Evolutionary conservation across 2,888 invertebrate species (phyloP).

Genomic region (Stenoptilia bipunctidactyla): DNA sequence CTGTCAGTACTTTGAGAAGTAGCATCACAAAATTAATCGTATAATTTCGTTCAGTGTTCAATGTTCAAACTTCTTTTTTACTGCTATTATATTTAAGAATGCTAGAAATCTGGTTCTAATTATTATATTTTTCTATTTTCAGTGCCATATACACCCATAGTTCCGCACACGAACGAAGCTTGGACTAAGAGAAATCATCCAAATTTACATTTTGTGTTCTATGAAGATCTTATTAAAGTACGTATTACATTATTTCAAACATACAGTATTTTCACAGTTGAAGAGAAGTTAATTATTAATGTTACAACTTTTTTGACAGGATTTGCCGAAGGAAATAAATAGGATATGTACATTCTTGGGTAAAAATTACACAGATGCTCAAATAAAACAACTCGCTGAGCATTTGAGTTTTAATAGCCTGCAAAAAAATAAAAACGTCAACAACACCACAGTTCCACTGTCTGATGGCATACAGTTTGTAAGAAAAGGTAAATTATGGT

Average conservation of each 20-base stretch:
- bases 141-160: constrained; percentile 55
- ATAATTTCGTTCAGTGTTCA: no score
- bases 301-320: constrained; percentile 31
- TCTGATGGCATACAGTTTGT: constrained; percentile 40
- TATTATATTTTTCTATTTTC: constrained; percentile 6
- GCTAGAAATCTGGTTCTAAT: no score
- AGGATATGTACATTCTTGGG: constrained; percentile 64
- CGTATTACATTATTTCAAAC: no score
- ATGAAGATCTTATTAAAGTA: constrained; percentile 55
- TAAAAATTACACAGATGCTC: constrained; percentile 39
- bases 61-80: no score
- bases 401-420: constrained; percentile 73
- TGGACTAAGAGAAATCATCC: constrained; percentile 39
- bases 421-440: constrained; percentile 69
- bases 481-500: constrained; percentile 44
- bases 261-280: no score
- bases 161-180: constrained; percentile 53
- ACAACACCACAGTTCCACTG: constrained; percentile 43
- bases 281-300: no score
- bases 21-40: no score
- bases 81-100: no score
- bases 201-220: constrained; percentile 55
- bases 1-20: no score
- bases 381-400: constrained; percentile 48
- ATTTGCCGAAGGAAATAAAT: constrained; percentile 61